phyloP scores from a whole-genome alignment of 2,113 vertebrate genomes.

The Ictalurus punctatus region DNA sequence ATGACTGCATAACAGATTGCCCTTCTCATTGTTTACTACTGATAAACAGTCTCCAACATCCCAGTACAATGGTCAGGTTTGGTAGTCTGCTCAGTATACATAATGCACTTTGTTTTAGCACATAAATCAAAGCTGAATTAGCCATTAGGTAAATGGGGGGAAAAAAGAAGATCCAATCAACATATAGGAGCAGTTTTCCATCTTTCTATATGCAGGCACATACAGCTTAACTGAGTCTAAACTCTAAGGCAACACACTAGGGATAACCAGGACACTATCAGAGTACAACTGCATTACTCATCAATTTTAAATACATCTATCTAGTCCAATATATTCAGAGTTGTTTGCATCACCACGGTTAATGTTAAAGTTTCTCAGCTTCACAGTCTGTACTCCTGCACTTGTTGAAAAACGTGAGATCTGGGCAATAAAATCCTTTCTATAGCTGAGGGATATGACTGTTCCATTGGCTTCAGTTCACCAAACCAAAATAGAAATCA shows the following conservation, averaged over 20 bases:
- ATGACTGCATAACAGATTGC: neutral
- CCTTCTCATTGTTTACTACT: neutral
- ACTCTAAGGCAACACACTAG: neutral
- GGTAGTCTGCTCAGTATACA: neutral
- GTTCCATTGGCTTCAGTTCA: slow-evolving; percentile 49
- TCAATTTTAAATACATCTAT: neutral
- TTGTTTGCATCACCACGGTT: neutral
- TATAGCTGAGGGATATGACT: slow-evolving; percentile 59
- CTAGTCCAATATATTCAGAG: neutral
- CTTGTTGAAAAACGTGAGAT: neutral
- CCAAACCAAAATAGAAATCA: slow-evolving; percentile 16
- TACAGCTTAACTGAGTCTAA: neutral
- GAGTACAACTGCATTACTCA: neutral
- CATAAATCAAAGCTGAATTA: too few species aligned
- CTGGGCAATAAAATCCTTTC: slow-evolving; percentile 58
- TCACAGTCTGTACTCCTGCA: neutral
- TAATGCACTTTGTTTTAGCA: neutral
- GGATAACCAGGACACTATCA: neutral
- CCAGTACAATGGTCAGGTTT: neutral
- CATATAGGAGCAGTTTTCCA: neutral
- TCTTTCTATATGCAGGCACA: neutral
- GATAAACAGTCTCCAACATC: neutral
- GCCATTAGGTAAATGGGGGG: neutral
- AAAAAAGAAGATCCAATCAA: neutral
- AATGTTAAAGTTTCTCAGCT: neutral